Evolutionary conservation across 2,797 vertebrate species (phyloP), one percentile per base, ranked within the genome.

Genomic region (Heterohyrax brucei): DNA sequence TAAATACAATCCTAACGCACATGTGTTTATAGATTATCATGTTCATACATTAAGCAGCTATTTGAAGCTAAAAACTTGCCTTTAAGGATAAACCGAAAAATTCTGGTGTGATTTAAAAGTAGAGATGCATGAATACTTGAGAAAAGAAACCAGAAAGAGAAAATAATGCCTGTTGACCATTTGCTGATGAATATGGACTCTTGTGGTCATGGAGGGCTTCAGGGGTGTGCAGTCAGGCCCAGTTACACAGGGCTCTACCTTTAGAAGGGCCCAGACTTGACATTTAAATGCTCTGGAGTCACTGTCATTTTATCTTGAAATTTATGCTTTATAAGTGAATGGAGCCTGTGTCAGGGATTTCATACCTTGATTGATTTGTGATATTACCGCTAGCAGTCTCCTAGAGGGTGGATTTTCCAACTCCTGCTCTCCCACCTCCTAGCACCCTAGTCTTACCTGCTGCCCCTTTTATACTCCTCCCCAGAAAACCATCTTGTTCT

Each of bases 371-470:
- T n/a, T 44, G 3, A 30, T 10, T 16, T 0, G 0, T 50, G 26
- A 21, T n/a, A 16, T 75, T 5, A 84, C 9, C 21, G 62, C 18
- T 8, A 78, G 7, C 10, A n/a, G 13, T 26, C 21, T 18, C 19
- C 59, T 14, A 28, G 28, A 13, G 2, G 18, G 16, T 39, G 8
- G 24, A 22, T 30, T 86, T 26, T 73, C 22, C 13, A 26, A 3
- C 19, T n/a, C 24, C 1, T 1, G 16, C 4, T 53, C 39, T 2
- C 59, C 6, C 7, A 3, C 1, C 2, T 1, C 14, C 10, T 8
- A 53, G 28, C 6, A 48, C 3, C 13, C 30, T 9, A 46, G 39
- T 14, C 39, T 5, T 68, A 12, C 21, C 10, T 75, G 48, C 7
- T 8, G 62, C 59, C 7, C 3, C 46, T n/a, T 56, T 28, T 10